These are phyloP conservation scores for Steinernema scapterisci DNA, from an alignment of 2,888 invertebrate species.

Conservation along the genomic window DNA sequence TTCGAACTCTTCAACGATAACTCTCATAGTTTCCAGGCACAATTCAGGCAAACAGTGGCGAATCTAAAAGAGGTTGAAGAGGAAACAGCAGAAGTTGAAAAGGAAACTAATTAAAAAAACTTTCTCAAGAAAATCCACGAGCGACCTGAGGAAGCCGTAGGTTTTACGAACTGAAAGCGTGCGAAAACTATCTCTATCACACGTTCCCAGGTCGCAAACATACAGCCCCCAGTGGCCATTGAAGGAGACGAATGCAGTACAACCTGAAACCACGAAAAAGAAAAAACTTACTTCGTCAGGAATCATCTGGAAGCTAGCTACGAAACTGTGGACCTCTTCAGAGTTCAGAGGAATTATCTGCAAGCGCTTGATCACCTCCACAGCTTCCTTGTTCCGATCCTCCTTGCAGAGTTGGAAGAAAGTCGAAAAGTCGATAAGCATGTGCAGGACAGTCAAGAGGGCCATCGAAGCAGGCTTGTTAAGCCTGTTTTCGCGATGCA, in stretches of 20 bases:
- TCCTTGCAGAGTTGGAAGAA: slow-evolving; percentile 50
- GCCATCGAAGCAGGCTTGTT: slow-evolving; percentile 3
- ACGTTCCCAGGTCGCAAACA: slow-evolving; percentile 26
- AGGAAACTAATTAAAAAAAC: background rate
- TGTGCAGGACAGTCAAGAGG: slow-evolving; percentile 45
- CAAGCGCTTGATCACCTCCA: slow-evolving; percentile 35
- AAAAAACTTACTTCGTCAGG: slow-evolving; percentile 50
- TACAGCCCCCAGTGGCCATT: background rate
- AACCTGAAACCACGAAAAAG: background rate
- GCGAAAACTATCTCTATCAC: background rate
- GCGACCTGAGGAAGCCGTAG: background rate
- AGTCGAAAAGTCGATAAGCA: slow-evolving; percentile 49
- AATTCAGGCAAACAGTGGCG: slow-evolving; percentile 58
- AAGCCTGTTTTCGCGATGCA: slow-evolving; percentile 1
- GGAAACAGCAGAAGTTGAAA: background rate
- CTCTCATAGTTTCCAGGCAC: slow-evolving; percentile 57
- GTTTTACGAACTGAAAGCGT: slow-evolving; percentile 1
- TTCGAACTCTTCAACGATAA: slow-evolving; percentile 47
- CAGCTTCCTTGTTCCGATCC: slow-evolving; percentile 35
- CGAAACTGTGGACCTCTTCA: slow-evolving; percentile 38
- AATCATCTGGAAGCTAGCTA: slow-evolving; percentile 57
- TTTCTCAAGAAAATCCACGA: background rate
- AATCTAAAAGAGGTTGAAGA: slow-evolving; percentile 35
- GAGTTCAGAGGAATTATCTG: slow-evolving; percentile 42
- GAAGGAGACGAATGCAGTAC: background rate